Evolutionary conservation across 92 coral and sea anemone species (phyloP), one percentile per base, ranked within the genome.

Genomic region (Porites evermanni): DNA sequence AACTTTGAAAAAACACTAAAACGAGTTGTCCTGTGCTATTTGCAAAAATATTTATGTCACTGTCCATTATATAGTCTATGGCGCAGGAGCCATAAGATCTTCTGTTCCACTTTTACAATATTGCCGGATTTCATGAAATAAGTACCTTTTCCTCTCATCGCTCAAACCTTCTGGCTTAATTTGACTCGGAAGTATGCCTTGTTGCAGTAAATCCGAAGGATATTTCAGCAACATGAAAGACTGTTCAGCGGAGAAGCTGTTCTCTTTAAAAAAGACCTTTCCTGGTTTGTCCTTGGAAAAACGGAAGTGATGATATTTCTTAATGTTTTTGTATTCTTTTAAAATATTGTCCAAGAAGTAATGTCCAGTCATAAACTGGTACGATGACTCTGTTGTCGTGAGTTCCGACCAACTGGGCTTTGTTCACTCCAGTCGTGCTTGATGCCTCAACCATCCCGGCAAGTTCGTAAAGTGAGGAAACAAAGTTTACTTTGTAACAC

Each of bases 331-430:
- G 78, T 6, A 82, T 8, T 58, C 58, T 82, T 5, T 54, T 70
- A 70, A 86, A 86, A 23, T 64, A 77, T n/a, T 9, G 66, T 4
- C 56, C 26, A 20, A 86, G 73, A 53, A 53, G 12, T 12, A 12
- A 53, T 1, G 84, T 69, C 92, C 92, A 83, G 75, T 89, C 81
- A 70, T 89, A 85, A 13, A 71, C 89, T 20, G 89, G 93, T 26
- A 85, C 89, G 50, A 85, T 72, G 14, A 85, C 72, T 71, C 80
- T 51, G 24, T 23, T 23, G 24, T 23, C 1, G 24, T 23, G 24
- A 23, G 24, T 23, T 23, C 24, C 24, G 24, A 89, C 89, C 14
- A 84, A 78, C 68, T 89, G 84, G 60, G 73, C 74, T 84, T 84
- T 89, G 83, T 89, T 89, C 9, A 89, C 65, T 8, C 92, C 86